A percentile compares a stretch with the other conserved stretches of the same genome.
These are phyloP conservation scores for Zaprionus kolodkinae DNA, from an alignment of 1,140 invertebrate species.

Conservation along the genomic window DNA sequence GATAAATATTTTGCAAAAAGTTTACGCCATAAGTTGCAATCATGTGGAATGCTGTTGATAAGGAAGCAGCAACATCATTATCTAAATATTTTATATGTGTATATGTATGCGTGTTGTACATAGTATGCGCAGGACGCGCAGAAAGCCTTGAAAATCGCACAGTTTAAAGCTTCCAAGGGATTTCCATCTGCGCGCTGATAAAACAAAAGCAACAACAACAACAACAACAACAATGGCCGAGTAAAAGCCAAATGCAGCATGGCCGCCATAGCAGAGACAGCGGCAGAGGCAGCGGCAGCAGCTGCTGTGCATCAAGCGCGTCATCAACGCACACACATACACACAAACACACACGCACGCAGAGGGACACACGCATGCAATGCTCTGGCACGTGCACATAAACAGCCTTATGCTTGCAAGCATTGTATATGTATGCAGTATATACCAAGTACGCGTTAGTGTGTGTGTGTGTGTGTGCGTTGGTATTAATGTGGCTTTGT, in stretches of 20 bases:
- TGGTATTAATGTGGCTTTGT: constrained; percentile 60
- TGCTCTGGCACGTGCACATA: constrained; percentile 24
- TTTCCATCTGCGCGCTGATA: constrained; percentile 24
- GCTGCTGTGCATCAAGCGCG: constrained; percentile 68
- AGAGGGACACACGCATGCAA: neutral
- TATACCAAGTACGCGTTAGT: neutral
- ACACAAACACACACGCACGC: constrained; percentile 11
- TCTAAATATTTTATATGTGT: neutral
- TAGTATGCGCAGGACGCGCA: neutral
- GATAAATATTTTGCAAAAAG: no score
- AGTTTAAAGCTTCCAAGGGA: constrained; percentile 38
- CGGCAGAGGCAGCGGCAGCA: constrained; percentile 23
- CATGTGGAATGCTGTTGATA: neutral
- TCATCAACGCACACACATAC: constrained; percentile 54
- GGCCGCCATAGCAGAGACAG: constrained; percentile 11
- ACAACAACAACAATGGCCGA: constrained; percentile 24
- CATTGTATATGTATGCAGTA: constrained; percentile 12
- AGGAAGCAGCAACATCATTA: neutral
- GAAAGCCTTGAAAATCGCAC: constrained; percentile 36
- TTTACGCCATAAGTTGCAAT: neutral
- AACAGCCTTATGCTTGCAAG: constrained; percentile 3
- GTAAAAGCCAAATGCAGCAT: constrained; percentile 40
- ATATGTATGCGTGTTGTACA: neutral
- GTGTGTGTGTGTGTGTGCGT: constrained; percentile 39
- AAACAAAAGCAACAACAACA: constrained; percentile 16